Evolutionary conservation across 2,113 vertebrate species (phyloP), one percentile per base, ranked within the genome.

Genomic region (Zosterops japonicus): DNA sequence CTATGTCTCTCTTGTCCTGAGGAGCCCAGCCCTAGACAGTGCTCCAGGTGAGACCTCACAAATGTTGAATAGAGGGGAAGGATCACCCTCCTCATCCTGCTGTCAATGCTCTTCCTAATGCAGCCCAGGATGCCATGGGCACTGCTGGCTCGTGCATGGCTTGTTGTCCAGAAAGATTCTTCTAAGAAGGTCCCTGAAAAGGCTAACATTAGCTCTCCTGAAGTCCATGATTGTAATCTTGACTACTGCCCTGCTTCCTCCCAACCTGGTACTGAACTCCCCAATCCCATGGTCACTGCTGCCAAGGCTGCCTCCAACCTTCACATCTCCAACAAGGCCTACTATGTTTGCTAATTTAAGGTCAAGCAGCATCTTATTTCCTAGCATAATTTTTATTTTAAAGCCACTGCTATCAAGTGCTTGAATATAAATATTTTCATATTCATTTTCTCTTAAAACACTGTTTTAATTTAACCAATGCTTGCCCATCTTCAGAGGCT

Each of bases 41-140:
- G 2, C 3, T 42, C 35, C 57, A 49, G 35, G 3, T 71, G 57
- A 4, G 12, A 1, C 16, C 17, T 31, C 11, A 35, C 13, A 2
- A 31, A 1, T 22, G 31, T 1, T 64, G 50, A 49, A 25, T 0
- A 42, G 42, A 19, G 11, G 5, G 25, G 3, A 13, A 71, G 41
- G 33, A 27, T 42, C 49, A 27, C 5, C 8, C 4, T 7, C 23
- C 33, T 46, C 2, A 2, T 2, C 46, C 36, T 46, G 12, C 9
- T 46, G 46, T 1, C 27, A 28, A 0, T 60, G 63, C 2, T 20
- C 9, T 53, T 53, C 47, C 15, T 2, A 28, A 3, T 8, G 9
- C 9, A 19, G 3, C 14, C 13, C 44, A 59, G 53, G 17, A 15
- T 6, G 2, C 17, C 36, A 33, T 12, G 0, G 11, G 9, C 63